Base-by-base conservation (phyloP, 2,797 vertebrate genomes). In the Otolemur crassicaudatus region DNA sequence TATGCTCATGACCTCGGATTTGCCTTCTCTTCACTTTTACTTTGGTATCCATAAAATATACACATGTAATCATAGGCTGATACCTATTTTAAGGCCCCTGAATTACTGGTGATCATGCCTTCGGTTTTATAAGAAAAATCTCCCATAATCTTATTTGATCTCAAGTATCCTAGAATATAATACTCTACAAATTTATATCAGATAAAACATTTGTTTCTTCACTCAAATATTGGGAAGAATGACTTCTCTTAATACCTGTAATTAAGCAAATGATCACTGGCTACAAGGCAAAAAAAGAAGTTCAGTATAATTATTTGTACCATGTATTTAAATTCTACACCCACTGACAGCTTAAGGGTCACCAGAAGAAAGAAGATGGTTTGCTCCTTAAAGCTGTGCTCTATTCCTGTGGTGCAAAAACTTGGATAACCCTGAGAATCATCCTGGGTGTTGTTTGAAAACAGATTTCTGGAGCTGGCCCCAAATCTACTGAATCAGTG, bases 131-230 rank as follows among this genome's bases (percentile, higher is more conserved):
- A 40, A n/a, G 17, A 56, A 61, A 85, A 37, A 3, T 29, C 29
- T 90, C 75, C 12, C 34, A 9, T 58, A 69, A 83, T 11, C 79
- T 80, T 82, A 87, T 95, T 95, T 82, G 75, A 69, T 76, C 53
- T 96, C 37, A 84, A 83, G 34, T 87, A 37, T 86, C 7, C 40
- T 86, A 75, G 49, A 77, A 92, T 49, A 70, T n/a, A 77, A 61
- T 63, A 46, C 25, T 67, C 29, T 16, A 69, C 40, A 94, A 49
- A 79, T 87, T 84, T 65, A 69, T 70, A 40, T 94, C 19, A 60
- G 16, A 94, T 3, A 63, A 56, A 91, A 67, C 7, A 37, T 72
- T 92, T n/a, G 94, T 60, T 94, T 97, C 34, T 82, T 79, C 58
- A 65, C 63, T 58, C 22, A 87, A 90, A 61, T 90, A 77, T n/a